Conservation (phyloP, 1,140 invertebrate species). For the Diachasma alloeum region DNA sequence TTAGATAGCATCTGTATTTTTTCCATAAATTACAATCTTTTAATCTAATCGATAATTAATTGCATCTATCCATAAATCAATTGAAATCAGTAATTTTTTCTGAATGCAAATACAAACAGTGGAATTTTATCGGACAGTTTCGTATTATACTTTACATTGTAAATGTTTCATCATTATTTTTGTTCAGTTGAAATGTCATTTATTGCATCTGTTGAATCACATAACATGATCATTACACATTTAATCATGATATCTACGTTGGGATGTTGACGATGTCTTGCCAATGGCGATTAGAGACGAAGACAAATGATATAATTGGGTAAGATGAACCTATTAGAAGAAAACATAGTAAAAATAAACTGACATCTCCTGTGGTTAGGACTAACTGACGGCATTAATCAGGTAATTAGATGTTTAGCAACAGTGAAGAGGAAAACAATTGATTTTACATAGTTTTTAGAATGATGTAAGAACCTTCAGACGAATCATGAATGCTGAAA, state of each 20-base stretch:
- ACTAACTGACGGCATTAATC: background rate
- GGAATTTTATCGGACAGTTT: background rate
- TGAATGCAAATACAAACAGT: background rate
- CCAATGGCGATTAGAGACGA: background rate
- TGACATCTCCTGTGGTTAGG: background rate
- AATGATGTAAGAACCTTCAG: background rate
- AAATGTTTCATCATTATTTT: background rate
- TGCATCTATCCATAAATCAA: background rate
- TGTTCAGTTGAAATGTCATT: background rate
- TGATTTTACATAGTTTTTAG: background rate
- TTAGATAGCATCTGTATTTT: background rate
- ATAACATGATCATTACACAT: background rate
- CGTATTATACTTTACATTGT: background rate
- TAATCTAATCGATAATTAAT: background rate
- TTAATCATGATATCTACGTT: background rate
- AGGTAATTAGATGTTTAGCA: background rate
- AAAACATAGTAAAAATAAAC: background rate
- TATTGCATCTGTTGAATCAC: background rate
- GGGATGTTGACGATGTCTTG: background rate
- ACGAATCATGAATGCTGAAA: background rate
- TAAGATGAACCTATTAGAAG: too few species aligned
- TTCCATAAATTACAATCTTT: background rate
- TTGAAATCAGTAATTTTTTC: background rate
- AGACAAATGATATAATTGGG: too few species aligned
- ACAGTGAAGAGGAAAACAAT: background rate